Evolutionary conservation across 2,797 vertebrate genomes (phyloP), one percentile per base, ranked within the genome.

Genomic region (Aulostomus chinensis): DNA sequence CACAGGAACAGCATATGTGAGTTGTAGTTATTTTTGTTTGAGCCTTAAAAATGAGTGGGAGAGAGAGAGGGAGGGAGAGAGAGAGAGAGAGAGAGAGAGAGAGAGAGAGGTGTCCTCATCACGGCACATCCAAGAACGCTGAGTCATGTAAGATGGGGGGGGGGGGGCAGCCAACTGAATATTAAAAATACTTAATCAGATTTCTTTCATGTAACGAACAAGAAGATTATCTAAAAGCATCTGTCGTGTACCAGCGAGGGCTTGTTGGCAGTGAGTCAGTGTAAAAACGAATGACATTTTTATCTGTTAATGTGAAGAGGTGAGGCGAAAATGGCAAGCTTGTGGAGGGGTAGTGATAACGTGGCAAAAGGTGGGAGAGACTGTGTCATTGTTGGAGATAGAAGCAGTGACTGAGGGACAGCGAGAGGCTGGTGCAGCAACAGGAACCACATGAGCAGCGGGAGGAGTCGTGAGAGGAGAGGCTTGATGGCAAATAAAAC

Each of bases 61-160:
- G 9, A 9, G 3, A 9, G 9, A 9, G 28, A 16, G 12, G 0
- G 48, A 46, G 59, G 2, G 57, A 76, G 59, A 31, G 72, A 26
- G 79, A 68, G 55, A 67, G 22, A 41, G 14, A 43, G 9, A 34
- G 36, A 30, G 30, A 30, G 17, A 21, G 32, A 31, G 8, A 25
- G 51, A 46, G 54, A 33, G 33, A 63, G 69, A 50, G 50, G 31
- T 38, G 29, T 66, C 58, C 64, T 76, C 58, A 74, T 85, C 83
- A 68, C 69, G 75, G 80, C 59, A 42, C 61, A 33, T 56, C 59
- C 38, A 74, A 81, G 72, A 85, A 82, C 69, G 89, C 89, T 90
- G 89, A 89, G 87, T 90, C 88, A 90, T 70, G 67, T 74, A 73
- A 81, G 76, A 53, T 4, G 16, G 60, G 18, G 12, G 9, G 13